Conservation (phyloP, 1,140 invertebrate species). For the Macrosteles quadrilineatus region DNA sequence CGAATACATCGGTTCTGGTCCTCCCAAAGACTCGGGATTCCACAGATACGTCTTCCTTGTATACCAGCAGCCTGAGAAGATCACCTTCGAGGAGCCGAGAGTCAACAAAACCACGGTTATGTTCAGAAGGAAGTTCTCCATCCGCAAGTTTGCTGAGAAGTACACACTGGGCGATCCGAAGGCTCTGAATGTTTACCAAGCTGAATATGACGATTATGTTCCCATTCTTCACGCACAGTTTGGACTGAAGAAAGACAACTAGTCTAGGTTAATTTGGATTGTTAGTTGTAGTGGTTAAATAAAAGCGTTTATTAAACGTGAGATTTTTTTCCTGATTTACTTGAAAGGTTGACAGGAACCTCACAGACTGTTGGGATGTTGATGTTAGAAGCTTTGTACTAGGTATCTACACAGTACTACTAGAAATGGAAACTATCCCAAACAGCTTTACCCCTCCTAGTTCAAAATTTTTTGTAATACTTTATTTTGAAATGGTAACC, state of each 20-base stretch:
- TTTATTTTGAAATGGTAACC: too few relatives aligned
- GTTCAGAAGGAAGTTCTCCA: slow-evolving; percentile 63
- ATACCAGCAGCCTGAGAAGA: slow-evolving; percentile 76
- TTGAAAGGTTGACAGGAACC: too few relatives aligned
- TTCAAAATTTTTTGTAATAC: too few relatives aligned
- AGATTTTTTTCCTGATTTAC: too few relatives aligned
- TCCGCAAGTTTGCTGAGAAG: slow-evolving; percentile 77
- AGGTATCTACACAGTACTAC: too few relatives aligned
- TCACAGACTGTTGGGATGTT: too few relatives aligned
- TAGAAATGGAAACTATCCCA: too few relatives aligned
- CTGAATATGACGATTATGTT: slow-evolving; percentile 86
- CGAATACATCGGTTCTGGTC: slow-evolving; percentile 83
- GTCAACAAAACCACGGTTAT: slow-evolving; percentile 55
- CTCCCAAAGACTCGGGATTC: slow-evolving; percentile 76
- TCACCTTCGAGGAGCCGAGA: slow-evolving; percentile 67
- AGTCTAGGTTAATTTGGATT: too few relatives aligned
- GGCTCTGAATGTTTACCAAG: slow-evolving; percentile 88
- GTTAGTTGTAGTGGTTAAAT: too few relatives aligned
- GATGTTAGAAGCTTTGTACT: too few relatives aligned
- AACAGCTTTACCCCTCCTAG: too few relatives aligned
- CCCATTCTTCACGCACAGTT: slow-evolving; percentile 71
- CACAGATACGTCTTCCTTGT: slow-evolving; percentile 89
- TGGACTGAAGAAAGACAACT: slow-evolving; percentile 32
- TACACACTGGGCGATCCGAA: slow-evolving; percentile 79
- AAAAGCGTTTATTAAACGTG: too few relatives aligned